Conservation (phyloP, 2,797 vertebrate species). For the Poeciliopsis paucimaculata region DNA sequence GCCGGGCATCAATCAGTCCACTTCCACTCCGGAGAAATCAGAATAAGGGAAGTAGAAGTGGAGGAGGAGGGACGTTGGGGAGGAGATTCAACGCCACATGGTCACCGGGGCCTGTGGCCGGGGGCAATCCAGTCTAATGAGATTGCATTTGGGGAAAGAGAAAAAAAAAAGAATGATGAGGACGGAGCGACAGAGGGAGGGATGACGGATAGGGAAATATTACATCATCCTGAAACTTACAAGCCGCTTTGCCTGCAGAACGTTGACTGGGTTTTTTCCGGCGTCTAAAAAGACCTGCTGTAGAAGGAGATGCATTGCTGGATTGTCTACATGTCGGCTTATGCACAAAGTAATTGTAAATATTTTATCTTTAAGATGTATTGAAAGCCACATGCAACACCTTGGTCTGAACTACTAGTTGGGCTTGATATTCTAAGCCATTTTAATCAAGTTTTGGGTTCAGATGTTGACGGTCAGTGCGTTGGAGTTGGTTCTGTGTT, state of each 20-base stretch:
- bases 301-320: conserved; percentile 48
- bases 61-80: conserved; percentile 18
- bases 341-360: conserved; percentile 38
- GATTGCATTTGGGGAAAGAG: conserved; percentile 63
- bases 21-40: conserved; percentile 70
- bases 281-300: conserved; percentile 26
- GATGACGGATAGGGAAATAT: conserved; percentile 52
- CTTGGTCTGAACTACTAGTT: conserved; percentile 22
- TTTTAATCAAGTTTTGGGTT: conserved; percentile 40
- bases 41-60: conserved; percentile 36
- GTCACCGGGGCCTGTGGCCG: conserved; percentile 68
- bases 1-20: conserved; percentile 83
- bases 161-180: conserved; percentile 58
- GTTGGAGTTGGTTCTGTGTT: conserved; percentile 46
- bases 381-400: conserved; percentile 47
- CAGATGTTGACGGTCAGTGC: conserved; percentile 23
- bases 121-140: conserved; percentile 78
- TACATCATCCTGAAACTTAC: conserved; percentile 66
- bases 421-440: conserved; percentile 3
- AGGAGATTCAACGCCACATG: conserved; percentile 68
- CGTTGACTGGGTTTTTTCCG: conserved; percentile 58
- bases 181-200: conserved; percentile 21
- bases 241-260: conserved; percentile 48
- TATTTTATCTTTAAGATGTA: conserved; percentile 62
- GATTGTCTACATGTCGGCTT: conserved; percentile 73